These are phyloP conservation scores for Agapornis roseicollis DNA, from an alignment of 2,113 vertebrate genomes.

Conservation along the genomic window DNA sequence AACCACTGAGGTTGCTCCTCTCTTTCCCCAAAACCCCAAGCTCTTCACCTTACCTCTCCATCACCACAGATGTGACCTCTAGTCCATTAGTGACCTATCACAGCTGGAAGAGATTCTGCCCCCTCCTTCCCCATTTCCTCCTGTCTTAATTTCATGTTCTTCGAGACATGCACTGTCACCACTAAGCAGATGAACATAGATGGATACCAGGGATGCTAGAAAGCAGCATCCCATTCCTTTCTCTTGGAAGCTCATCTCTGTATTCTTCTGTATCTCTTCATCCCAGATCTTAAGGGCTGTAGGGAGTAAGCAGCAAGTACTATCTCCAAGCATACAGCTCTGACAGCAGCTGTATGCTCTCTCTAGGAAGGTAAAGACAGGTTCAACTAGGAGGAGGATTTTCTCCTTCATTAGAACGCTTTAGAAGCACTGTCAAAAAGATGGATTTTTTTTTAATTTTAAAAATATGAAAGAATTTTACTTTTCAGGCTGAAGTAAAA, in stretches of 20 bases:
- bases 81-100: not conserved
- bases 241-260: not conserved
- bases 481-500: not conserved
- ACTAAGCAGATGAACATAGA: not conserved
- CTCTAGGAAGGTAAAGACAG: not conserved
- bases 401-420: not conserved
- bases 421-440: not conserved
- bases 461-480: not conserved
- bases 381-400: not conserved
- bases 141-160: not conserved
- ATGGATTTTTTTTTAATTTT: not conserved
- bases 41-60: not conserved
- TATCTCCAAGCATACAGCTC: not conserved
- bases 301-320: not conserved
- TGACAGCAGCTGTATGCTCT: not conserved
- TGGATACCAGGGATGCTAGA: not conserved
- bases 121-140: not conserved
- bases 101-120: not conserved
- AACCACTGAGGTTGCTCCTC: not conserved
- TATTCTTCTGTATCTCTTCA: not conserved
- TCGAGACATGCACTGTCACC: not conserved
- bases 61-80: not conserved
- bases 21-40: not conserved
- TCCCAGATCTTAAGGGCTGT: not conserved
- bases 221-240: not conserved